Evolutionary conservation across 2,113 vertebrate species (phyloP).

Genomic region (Zosterops hypoxanthus): DNA sequence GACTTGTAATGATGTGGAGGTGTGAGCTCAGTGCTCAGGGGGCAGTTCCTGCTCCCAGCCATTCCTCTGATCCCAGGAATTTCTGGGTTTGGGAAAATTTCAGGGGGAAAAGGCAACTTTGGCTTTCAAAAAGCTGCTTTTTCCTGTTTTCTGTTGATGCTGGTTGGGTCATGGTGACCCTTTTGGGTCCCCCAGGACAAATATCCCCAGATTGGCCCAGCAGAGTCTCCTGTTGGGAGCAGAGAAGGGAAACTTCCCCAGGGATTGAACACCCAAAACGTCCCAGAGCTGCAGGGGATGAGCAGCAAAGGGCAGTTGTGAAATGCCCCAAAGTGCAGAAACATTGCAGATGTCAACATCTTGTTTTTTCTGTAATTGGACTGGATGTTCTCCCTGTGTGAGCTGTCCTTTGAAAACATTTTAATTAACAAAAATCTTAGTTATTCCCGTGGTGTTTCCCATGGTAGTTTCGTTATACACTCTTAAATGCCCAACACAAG

Average conservation of each 20-base stretch:
- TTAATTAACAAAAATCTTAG: neutral
- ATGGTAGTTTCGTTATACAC: neutral
- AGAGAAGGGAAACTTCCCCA: neutral
- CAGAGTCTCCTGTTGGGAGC: neutral
- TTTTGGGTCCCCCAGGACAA: neutral
- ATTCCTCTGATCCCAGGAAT: neutral
- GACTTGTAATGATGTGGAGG: neutral
- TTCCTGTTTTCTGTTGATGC: neutral
- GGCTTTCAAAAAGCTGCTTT: neutral
- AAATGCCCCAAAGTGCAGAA: neutral
- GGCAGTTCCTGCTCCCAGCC: neutral
- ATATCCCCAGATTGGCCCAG: accelerated
- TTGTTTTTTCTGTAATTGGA: neutral
- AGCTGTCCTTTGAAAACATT: neutral
- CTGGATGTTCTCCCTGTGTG: neutral
- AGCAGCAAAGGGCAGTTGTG: neutral
- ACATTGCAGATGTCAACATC: neutral
- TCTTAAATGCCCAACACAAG: neutral
- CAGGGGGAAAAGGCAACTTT: neutral
- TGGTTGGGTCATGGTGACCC: accelerated
- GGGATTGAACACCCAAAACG: accelerated
- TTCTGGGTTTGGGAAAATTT: neutral
- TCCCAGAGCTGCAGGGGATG: neutral
- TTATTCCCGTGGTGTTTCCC: neutral
- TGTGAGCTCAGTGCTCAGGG: neutral